Evolutionary conservation across 2,797 vertebrate genomes (phyloP), one percentile per base, ranked within the genome.

Genomic region (Dromococcyx pavoninus): DNA sequence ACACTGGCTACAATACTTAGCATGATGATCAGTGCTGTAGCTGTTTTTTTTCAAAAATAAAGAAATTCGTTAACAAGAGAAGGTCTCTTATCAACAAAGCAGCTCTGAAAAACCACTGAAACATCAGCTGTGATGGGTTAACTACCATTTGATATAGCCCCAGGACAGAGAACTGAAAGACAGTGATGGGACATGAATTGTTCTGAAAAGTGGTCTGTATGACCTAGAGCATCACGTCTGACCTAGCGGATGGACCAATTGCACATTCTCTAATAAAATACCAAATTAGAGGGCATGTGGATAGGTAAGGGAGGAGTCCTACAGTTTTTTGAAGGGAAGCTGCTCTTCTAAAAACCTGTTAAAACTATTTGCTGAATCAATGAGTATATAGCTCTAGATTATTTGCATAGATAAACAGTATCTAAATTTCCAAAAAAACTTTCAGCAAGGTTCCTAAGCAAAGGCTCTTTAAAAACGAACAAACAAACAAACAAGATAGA

Each of bases 241-340:
- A 54, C 17, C 32, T 21, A 46, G 14, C 5, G 1, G 1, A 70
- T 35, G 30, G 46, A 69, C 0, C 1, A 61, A 65, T 72, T 71
- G 23, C 30, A 48, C 18, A 32, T 9, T 43, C 5, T 85, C 12
- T 23, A 83, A 64, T 50, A 22, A 76, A 73, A 24, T 43, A 70
- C 4, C 9, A 41, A 43, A 58, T 62, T n/a, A 83, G 22, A 83
- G 13, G 5, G 43, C 6, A 9, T 11, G 21, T 58, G 25, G 3
- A 18, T 56, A 46, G 3, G 7, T 17, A 86, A 57, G 17, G 11
- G 16, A 0, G 0, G 10, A 66, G 32, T n/a, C 37, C 7, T 22
- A 58, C 1, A 28, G 14, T 25, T 53, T 82, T 58, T 12, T 30
- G 35, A 71, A 77, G 9, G 24, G 11, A 92, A 81, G 14, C 7